These are phyloP conservation scores for Clarias batrachus DNA, from an alignment of 2,113 vertebrate genomes.

Conservation along the genomic window DNA sequence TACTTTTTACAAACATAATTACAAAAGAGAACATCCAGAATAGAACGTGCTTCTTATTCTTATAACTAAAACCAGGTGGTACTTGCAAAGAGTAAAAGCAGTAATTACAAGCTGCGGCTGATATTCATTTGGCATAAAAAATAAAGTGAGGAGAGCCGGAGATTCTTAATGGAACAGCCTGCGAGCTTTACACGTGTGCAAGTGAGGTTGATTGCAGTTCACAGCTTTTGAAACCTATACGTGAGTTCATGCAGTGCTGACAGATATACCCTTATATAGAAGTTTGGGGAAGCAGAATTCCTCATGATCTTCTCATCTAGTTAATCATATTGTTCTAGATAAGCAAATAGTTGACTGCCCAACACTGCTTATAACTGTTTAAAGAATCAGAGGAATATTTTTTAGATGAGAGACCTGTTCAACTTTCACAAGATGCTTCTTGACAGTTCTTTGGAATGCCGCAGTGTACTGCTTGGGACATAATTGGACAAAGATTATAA, in stretches of 20 bases:
- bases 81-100: conserved; percentile 17
- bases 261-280: conserved; percentile 24
- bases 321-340: not conserved
- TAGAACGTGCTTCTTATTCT: not conserved
- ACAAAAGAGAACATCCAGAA: conserved; percentile 30
- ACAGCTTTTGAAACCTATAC: not conserved
- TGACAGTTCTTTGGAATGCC: not conserved
- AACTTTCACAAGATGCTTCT: too few species aligned
- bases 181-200: conserved; percentile 5
- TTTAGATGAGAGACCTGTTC: not conserved
- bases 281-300: not conserved
- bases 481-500: not conserved
- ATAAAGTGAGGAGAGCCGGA: conserved; percentile 28
- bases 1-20: not conserved
- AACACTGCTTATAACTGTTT: not conserved
- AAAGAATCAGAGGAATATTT: conserved; percentile 27
- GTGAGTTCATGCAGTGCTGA: not conserved
- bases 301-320: not conserved
- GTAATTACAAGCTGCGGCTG: conserved; percentile 45
- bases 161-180: conserved; percentile 24
- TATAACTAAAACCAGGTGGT: conserved; percentile 43
- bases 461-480: not conserved
- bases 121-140: conserved; percentile 59
- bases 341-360: not conserved
- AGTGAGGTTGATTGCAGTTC: conserved; percentile 20